Evolutionary conservation across 2,113 vertebrate genomes (phyloP), one percentile per base, ranked within the genome.

Genomic region (Rhineura floridana): DNA sequence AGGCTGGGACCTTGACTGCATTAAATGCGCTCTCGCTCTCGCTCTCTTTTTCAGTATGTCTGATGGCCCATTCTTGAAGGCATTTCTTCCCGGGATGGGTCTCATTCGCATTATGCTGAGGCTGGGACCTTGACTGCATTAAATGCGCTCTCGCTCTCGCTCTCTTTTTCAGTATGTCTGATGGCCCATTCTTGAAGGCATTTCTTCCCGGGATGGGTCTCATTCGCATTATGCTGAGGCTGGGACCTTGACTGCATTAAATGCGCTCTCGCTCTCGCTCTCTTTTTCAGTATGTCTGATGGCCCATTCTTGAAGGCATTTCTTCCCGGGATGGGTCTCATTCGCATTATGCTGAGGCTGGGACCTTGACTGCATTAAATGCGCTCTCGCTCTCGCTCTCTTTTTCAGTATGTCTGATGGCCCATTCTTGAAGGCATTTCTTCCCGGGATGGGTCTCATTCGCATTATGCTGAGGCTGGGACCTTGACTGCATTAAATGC

Each of bases 21-120:
- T 62, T 23, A 48, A 11, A 28, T 0, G 48, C 76, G 36, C 36
- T 1, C 42, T 72, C 36, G 15, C 36, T 6, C 36, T 36, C 2
- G 19, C 42, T 59, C 15, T 6, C 17, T 70, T 75, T 83, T 83
- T 46, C 39, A 28, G 42, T 36, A 33, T 1, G 30, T 17, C 80
- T 21, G 83, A 10, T 2, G 28, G 81, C 83, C 84, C 30, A 17
- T 81, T 48, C 25, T 55, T 69, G 73, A 3, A 30, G 55, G 4
- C 6, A 0, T 2, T 5, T 80, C 13, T 39, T 39, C 0, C 0
- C 50, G 28, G 1, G 42, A 21, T 0, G 1, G n/a, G 6, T 4
- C 59, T 0, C 4, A 21, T 23, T 10, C n/a, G n/a, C n/a, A n/a
- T n/a, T n/a, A n/a, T n/a, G n/a, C n/a, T n/a, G n/a, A n/a, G n/a